These are phyloP conservation scores for Drosophila ananassae DNA, from an alignment of 1,140 invertebrate genomes.

Conservation along the genomic window DNA sequence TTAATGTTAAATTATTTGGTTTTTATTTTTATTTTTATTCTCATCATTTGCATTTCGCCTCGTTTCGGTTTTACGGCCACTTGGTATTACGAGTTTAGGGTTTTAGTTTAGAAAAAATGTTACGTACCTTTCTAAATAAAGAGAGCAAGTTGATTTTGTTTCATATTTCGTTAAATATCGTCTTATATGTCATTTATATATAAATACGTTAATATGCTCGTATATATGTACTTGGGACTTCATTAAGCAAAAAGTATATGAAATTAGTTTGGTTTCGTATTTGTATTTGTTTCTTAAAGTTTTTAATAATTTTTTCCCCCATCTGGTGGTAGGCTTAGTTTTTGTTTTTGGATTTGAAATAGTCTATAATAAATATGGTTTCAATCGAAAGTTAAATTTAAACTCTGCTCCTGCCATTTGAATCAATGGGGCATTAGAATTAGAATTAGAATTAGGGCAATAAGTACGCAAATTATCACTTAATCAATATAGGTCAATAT, in stretches of 20 bases:
- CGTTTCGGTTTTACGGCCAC: conserved; percentile 35
- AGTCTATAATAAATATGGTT: conserved; percentile 72
- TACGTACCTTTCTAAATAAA: conserved; percentile 78
- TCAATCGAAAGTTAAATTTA: conserved; percentile 56
- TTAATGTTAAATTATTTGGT: conserved; percentile 52
- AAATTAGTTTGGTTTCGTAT: conserved; percentile 58
- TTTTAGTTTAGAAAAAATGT: conserved; percentile 74
- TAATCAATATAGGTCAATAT: conserved; percentile 68
- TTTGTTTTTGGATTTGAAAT: conserved; percentile 49
- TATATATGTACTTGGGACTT: conserved; percentile 53
- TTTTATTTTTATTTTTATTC: conserved; percentile 23
- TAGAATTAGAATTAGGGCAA: conserved; percentile 62
- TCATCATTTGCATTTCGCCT: conserved; percentile 23
- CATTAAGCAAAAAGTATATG: conserved; percentile 74
- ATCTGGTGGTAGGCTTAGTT: conserved; percentile 30
- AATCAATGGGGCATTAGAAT: conserved; percentile 42
- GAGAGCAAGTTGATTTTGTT: conserved; percentile 70
- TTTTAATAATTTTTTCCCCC: conserved; percentile 17
- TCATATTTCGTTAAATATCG: conserved; percentile 63
- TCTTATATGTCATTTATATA: conserved; percentile 57
- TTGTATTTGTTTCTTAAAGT: conserved; percentile 13
- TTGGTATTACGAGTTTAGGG: conserved; percentile 39
- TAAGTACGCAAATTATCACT: conserved; percentile 79
- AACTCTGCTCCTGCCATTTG: conserved; percentile 52
- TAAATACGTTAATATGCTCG: conserved; percentile 53